Base-by-base conservation (phyloP, 1,140 invertebrate species). In the Solenopsis invicta region DNA sequence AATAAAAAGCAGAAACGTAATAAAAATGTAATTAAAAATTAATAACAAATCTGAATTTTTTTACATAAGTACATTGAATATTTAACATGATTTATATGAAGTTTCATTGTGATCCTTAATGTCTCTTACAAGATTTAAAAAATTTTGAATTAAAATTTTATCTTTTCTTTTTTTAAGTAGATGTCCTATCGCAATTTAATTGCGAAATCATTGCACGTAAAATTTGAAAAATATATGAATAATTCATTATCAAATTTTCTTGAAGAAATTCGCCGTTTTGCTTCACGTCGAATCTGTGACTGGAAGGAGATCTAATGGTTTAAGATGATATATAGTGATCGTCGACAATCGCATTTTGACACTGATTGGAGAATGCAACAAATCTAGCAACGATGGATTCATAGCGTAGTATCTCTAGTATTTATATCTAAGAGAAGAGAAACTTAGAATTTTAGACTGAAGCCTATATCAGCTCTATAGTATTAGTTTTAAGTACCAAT, bases 381-480 rank as follows among this genome's bases (percentile, higher is more conserved):
- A 18, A 61, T 66, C 5, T 59, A 48, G 24, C 52, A 24, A 45
- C 29, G 34, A 50, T 74, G 66, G 37, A 81, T 37, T 34, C 1
- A n/a, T 74, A 48, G 54, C 6, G 4, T 61, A 80, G 59, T 66
- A 9, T 48, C 21, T 59, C 13, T 50, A 82, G 41, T 59, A 71
- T 41, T 64, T 80, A 78, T 34, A 52, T n/a, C 1, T 16, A 72
- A 34, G 24, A 52, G 21, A 72, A 50, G 18, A 80, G 5, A 50
- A 37, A 67, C 12, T 52, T 80, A 52, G 29, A 52, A 16, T 54
- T 45, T n/a, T 29, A 29, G 16, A n/a, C n/a, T n/a, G n/a, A 74
- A 61, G 21, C 24, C 24, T 74, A 18, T 48, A 59, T 59, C n/a
- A 82, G 54, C 8, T 48, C 8, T 45, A 72, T 82, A 82, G 29